Conservation (phyloP, 2,888 invertebrate species). For the Himalopsyche anomala region DNA sequence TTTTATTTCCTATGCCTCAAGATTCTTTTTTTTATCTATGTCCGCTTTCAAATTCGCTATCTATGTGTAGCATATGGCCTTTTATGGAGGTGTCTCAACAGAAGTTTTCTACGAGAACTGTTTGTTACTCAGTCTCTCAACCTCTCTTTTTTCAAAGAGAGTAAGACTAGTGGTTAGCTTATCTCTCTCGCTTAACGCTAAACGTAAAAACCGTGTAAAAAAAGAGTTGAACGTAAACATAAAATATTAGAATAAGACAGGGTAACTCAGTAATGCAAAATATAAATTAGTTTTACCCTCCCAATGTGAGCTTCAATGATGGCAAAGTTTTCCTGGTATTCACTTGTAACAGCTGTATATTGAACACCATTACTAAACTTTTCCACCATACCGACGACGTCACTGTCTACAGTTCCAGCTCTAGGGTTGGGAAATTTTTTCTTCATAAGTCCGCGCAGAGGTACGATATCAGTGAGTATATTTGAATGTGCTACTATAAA, state of each 20-base stretch:
- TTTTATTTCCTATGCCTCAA: too few species aligned
- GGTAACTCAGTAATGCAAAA: not conserved
- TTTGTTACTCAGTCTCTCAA: too few species aligned
- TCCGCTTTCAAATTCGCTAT: too few species aligned
- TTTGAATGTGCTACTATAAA: constrained; percentile 87
- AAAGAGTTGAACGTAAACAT: too few species aligned
- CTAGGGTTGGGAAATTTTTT: constrained; percentile 84
- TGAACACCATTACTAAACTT: constrained; percentile 84
- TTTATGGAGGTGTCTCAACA: too few species aligned
- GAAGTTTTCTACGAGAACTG: too few species aligned
- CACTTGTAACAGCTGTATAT: constrained; percentile 82
- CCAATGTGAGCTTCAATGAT: constrained; percentile 82
- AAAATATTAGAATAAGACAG: not conserved
- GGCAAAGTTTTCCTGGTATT: constrained; percentile 84
- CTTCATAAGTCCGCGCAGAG: constrained; percentile 87
- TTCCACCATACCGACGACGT: constrained; percentile 79
- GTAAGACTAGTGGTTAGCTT: too few species aligned
- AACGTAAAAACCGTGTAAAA: too few species aligned
- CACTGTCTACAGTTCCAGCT: constrained; percentile 81
- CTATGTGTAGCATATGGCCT: too few species aligned
- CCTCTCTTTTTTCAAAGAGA: too few species aligned
- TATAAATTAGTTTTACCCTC: constrained; percentile 75
- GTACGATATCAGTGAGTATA: constrained; percentile 85
- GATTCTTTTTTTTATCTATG: too few species aligned
- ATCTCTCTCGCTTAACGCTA: too few species aligned